Conservation (phyloP, 2,113 vertebrate genomes). For the Xiphorhynchus elegans region DNA sequence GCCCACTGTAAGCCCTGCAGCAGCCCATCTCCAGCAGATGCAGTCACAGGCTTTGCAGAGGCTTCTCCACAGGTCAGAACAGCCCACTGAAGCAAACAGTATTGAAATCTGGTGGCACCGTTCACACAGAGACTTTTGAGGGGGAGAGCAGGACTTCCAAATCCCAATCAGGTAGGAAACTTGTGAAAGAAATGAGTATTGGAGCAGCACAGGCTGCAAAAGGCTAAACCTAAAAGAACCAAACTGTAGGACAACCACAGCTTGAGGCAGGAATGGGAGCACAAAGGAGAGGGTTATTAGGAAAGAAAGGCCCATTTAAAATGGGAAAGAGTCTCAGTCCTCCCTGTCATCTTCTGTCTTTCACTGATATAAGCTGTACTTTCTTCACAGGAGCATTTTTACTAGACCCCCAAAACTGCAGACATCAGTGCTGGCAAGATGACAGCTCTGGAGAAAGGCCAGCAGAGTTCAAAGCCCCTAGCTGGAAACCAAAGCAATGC, state of each 20-base stretch:
- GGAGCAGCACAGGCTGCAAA: background rate
- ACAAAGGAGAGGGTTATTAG: background rate
- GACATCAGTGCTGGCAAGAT: background rate
- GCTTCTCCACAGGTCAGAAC: background rate
- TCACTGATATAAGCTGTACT: background rate
- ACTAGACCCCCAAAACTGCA: background rate
- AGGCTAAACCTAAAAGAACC: background rate
- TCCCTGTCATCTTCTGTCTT: background rate
- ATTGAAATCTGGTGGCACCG: background rate
- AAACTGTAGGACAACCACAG: background rate
- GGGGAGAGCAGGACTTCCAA: background rate
- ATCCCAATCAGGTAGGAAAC: background rate
- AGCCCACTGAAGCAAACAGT: background rate
- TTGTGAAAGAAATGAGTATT: background rate
- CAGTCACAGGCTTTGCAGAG: background rate
- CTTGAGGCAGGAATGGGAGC: background rate
- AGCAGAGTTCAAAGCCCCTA: constrained; percentile 30
- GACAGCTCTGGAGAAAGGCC: constrained; percentile 43
- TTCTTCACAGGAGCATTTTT: background rate
- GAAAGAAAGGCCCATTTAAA: background rate
- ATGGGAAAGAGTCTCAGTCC: background rate
- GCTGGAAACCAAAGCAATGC: background rate
- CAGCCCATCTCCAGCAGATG: background rate
- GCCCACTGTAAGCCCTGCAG: background rate
- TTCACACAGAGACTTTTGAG: background rate